Evolutionary conservation across 2,113 vertebrate species (phyloP), one percentile per base, ranked within the genome.

Genomic region (Leuciscus idus): DNA sequence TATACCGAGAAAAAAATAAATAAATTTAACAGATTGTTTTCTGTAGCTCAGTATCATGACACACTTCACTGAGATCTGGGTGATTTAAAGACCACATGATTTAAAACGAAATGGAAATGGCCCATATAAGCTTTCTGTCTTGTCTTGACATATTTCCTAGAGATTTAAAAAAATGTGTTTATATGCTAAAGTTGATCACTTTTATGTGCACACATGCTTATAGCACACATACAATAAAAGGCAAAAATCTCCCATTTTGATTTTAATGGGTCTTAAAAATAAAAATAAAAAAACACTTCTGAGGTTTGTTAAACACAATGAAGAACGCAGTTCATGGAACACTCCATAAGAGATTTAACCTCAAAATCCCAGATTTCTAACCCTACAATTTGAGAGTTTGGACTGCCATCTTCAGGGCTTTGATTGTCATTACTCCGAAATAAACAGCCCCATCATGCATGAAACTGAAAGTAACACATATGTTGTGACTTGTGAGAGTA

Each of bases 321-420:
- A 30, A 66, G 15, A 66, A 66, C 36, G 17, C 17, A 39, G 6
- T 39, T 36, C 66, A 36, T 70, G 15, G 4, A 36, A 17, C 66
- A 36, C 30, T 68, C 66, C 33, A 36, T 70, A 19, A 39, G 19
- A 39, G 21, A 39, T 70, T 17, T 6, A 52, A 52, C 66, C 66
- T 21, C 15, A 70, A 9, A 23, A 4, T 21, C 33, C 2, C 33
- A 19, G 4, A 23, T 23, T 15, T 76, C 46, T 30, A 50, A 48
- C n/a, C 73, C 48, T 55, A 26, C 6, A 48, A 77, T 26, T 4
- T 52, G 55, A 52, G 46, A 76, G 43, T 76, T 26, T 76, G 48
- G 23, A 57, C 48, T 23, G 74, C 85, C 87, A 87, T 74, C 85
- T 87, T 55, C 33, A 76, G 89, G 85, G 61, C 33, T 13, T 30